Base-by-base conservation (phyloP, 1,140 invertebrate species). In the Meteorus sp. region DNA sequence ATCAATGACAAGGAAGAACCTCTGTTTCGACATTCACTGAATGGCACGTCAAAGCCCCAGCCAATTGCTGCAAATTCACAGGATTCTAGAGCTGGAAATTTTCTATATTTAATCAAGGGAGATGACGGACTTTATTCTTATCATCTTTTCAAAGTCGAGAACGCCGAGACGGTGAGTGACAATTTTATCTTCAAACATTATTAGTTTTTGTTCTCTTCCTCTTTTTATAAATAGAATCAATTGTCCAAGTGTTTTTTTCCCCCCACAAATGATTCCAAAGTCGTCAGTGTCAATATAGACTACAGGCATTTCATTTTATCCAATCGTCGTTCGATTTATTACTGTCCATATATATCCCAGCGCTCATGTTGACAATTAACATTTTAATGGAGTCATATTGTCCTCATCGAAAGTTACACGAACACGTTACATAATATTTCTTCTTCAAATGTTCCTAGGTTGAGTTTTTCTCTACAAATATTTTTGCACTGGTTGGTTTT, bases 41-140 rank as follows among this genome's bases (percentile, higher is more conserved):
- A 60, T 35, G 70, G 63, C 20, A 66, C 68, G 15, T 65, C 70
- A 15, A 76, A 74, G 25, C 71, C 69, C 0, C 73, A 75, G 52
- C 62, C 71, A 31, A 69, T 73, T 11, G 68, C 72, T 1, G 58
- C 67, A 17, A 67, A 62, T 64, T 64, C 65, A 1, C 73, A 74
- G 64, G 74, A 76, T 43, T 45, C 67, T 2, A 74, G 68, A 43
- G 63, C 64, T 25, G 66, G 66, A 5, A 72, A 66, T 58, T 76
- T 76, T 45, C 62, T 76, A 5, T 75, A 76, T 48, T 69, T 70
- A 51, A 65, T 75, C 33, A 75, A 74, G 62, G 73, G 68, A 1
- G 68, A 76, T 5, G 73, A 76, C 48, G 70, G 70, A 6, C 63
- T 69, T 2, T 76, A 71, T 52, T 69, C 73, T 47, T 76, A 67